Conservation (phyloP, 2,113 vertebrate genomes). For the Hypanus sabinus region DNA sequence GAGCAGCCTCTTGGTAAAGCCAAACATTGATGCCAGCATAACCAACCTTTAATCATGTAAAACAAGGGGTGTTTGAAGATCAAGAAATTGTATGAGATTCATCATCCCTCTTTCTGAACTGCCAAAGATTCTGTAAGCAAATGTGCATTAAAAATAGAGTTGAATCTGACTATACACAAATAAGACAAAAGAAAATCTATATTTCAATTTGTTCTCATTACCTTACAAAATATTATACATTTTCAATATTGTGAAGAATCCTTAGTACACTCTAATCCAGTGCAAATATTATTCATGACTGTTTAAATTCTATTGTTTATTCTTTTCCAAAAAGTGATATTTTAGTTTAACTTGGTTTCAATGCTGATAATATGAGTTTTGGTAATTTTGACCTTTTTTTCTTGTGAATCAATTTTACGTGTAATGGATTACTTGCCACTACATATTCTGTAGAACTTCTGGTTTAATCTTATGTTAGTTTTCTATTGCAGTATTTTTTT, state of each 20-base stretch:
- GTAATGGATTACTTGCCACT: neutral
- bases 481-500: too few species aligned
- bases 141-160: neutral
- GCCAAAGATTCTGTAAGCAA: neutral
- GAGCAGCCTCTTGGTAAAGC: too few species aligned
- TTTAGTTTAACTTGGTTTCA: neutral
- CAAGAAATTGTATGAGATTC: too few species aligned
- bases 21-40: too few species aligned
- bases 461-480: too few species aligned
- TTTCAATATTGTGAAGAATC: neutral
- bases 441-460: neutral
- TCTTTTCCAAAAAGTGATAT: neutral
- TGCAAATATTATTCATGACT: neutral
- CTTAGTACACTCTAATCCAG: neutral
- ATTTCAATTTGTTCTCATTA: neutral
- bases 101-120: neutral
- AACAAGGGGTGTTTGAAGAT: too few species aligned
- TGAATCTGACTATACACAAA: neutral
- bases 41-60: too few species aligned
- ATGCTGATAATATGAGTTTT: neutral
- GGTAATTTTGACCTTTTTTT: neutral
- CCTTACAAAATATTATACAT: neutral
- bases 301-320: neutral
- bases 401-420: neutral
- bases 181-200: neutral